Conservation (phyloP, 2,797 vertebrate species). For the Rhinatrema bivittatum region DNA sequence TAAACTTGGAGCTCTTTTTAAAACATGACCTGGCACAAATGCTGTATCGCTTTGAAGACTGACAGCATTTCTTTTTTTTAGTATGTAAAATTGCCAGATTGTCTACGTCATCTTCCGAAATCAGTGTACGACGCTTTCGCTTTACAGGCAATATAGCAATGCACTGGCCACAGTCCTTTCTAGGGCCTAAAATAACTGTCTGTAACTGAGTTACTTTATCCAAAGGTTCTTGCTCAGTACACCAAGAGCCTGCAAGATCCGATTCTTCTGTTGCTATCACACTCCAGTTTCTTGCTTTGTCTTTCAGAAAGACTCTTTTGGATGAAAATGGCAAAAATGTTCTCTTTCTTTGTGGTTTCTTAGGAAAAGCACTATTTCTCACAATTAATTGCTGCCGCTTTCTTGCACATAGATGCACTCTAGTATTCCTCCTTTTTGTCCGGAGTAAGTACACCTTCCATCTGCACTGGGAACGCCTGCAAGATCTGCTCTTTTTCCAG, state of each 20-base stretch:
- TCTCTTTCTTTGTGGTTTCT: conserved; percentile 24
- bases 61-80: conserved; percentile 36
- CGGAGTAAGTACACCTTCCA: conserved; percentile 29
- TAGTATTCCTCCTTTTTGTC: conserved; percentile 28
- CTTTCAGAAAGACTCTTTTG: conserved; percentile 11
- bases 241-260: conserved; percentile 28
- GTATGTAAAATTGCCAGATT: conserved; percentile 39
- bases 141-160: conserved; percentile 42
- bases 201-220: conserved; percentile 31
- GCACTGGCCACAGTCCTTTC: conserved; percentile 4
- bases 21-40: conserved; percentile 44
- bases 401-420: conserved; percentile 28
- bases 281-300: no score
- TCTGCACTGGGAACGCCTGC: conserved; percentile 11
- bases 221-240: conserved; percentile 16
- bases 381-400: conserved; percentile 4
- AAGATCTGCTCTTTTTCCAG: conserved; percentile 16
- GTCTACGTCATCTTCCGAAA: conserved; percentile 19
- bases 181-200: conserved; percentile 21
- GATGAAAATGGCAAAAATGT: conserved; percentile 13
- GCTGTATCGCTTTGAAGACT: conserved; percentile 36
- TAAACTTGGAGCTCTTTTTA: conserved; percentile 50
- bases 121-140: conserved; percentile 11
- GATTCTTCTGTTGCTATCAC: conserved; percentile 19
- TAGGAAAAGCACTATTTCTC: conserved; percentile 13